phyloP scores from a whole-genome alignment of 1,140 invertebrate species.

The Asobara japonica region DNA sequence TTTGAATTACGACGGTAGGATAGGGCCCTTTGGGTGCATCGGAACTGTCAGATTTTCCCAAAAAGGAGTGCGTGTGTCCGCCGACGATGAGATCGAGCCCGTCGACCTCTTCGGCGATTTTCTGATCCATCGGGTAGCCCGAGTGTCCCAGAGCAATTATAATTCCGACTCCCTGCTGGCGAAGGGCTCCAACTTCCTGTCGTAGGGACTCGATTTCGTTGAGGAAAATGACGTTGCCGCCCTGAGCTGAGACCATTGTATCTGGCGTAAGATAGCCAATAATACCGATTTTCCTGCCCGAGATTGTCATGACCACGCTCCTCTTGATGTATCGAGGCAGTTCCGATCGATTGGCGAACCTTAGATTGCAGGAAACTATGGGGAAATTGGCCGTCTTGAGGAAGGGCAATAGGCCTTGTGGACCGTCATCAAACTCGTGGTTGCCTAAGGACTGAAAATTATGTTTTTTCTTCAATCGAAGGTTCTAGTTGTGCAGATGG shows the following conservation, averaged over 20 bases:
- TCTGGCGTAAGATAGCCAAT: slow-evolving; percentile 90
- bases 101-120: slow-evolving; percentile 82
- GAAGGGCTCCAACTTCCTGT: slow-evolving; percentile 74
- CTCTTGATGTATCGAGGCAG: slow-evolving; percentile 69
- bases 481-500: too few species aligned
- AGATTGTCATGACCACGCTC: slow-evolving; percentile 74
- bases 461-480: too few species aligned
- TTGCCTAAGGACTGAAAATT: slow-evolving; percentile 87
- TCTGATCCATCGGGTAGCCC: slow-evolving; percentile 79
- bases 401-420: slow-evolving; percentile 80
- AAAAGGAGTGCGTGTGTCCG: slow-evolving; percentile 87
- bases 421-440: slow-evolving; percentile 91
- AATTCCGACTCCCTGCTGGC: slow-evolving; percentile 77
- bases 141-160: slow-evolving; percentile 92
- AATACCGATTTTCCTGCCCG: slow-evolving; percentile 78
- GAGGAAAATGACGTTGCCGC: slow-evolving; percentile 74
- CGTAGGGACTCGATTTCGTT: slow-evolving; percentile 79
- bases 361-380: slow-evolving; percentile 81
- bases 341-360: slow-evolving; percentile 72
- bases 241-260: slow-evolving; percentile 73
- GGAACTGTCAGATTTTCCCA: slow-evolving; percentile 77
- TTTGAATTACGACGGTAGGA: slow-evolving; percentile 78
- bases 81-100: slow-evolving; percentile 89
- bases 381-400: slow-evolving; percentile 76
- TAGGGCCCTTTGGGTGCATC: slow-evolving; percentile 77